Conservation (phyloP, 2,888 invertebrate species). For the Himalopsyche anomala region DNA sequence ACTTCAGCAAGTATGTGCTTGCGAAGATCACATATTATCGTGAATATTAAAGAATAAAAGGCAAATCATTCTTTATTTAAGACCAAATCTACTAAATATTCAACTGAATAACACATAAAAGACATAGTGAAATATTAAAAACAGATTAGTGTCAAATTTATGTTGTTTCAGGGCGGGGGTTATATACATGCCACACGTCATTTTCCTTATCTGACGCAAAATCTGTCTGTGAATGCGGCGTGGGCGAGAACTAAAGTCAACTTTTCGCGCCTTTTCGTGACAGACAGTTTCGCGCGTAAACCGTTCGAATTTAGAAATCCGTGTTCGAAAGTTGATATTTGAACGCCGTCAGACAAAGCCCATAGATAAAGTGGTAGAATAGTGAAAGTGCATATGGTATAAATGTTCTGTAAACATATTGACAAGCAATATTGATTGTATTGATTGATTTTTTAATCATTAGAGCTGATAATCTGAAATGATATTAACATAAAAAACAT, state of each 20-base stretch:
- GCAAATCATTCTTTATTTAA: too few relatives aligned
- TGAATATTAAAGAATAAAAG: too few relatives aligned
- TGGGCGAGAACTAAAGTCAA: constrained; percentile 34
- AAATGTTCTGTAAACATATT: constrained; percentile 8
- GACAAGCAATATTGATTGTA: constrained; percentile 14
- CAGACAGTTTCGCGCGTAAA: constrained; percentile 32
- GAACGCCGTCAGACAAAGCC: not conserved
- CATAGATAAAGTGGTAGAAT: not conserved
- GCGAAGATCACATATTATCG: too few relatives aligned
- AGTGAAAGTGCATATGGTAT: constrained; percentile 31
- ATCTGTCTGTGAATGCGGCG: constrained; percentile 24
- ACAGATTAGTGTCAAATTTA: too few relatives aligned
- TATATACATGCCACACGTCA: not conserved
- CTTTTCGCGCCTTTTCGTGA: constrained; percentile 43
- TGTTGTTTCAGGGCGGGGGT: not conserved
- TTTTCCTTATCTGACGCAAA: not conserved
- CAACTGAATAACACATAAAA: too few relatives aligned
- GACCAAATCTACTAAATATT: too few relatives aligned
- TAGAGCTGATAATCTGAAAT: constrained; percentile 4
- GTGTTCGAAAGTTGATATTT: constrained; percentile 23
- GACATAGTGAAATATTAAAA: too few relatives aligned
- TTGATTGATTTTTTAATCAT: constrained; percentile 27
- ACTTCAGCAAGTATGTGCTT: too few relatives aligned
- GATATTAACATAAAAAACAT: constrained; percentile 21
- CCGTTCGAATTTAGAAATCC: constrained; percentile 32